Conservation (phyloP, 2,113 vertebrate species). For the Saguinus imperator region DNA sequence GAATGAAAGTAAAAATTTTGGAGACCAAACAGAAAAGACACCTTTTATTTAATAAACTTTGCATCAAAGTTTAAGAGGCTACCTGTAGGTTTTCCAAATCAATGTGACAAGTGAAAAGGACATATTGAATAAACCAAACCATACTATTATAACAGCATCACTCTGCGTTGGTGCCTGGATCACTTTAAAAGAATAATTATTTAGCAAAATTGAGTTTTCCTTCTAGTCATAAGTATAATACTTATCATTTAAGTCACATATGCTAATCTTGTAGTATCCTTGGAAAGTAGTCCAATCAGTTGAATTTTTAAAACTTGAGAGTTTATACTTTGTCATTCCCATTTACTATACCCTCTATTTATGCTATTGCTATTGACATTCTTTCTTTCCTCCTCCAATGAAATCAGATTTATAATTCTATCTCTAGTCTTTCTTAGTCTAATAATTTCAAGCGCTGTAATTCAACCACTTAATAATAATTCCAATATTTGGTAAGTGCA, state of each 20-base stretch:
- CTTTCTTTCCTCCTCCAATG: neutral
- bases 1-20: neutral
- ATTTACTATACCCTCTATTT: neutral
- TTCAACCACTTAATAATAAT: neutral
- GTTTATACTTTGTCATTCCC: accelerated
- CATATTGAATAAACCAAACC: neutral
- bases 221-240: neutral
- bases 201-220: neutral
- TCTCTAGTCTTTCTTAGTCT: neutral
- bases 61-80: neutral
- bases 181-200: neutral
- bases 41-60: neutral
- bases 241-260: neutral
- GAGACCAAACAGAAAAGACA: neutral
- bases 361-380: neutral
- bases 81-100: neutral
- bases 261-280: neutral
- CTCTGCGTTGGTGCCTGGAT: neutral
- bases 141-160: neutral
- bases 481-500: neutral
- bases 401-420: neutral
- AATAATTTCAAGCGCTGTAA: neutral
- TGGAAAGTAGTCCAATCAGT: neutral
- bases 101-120: neutral
- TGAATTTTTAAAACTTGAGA: neutral